These are phyloP conservation scores for Phoeniculus purpureus DNA, from an alignment of 2,797 vertebrate species.

Conservation along the genomic window DNA sequence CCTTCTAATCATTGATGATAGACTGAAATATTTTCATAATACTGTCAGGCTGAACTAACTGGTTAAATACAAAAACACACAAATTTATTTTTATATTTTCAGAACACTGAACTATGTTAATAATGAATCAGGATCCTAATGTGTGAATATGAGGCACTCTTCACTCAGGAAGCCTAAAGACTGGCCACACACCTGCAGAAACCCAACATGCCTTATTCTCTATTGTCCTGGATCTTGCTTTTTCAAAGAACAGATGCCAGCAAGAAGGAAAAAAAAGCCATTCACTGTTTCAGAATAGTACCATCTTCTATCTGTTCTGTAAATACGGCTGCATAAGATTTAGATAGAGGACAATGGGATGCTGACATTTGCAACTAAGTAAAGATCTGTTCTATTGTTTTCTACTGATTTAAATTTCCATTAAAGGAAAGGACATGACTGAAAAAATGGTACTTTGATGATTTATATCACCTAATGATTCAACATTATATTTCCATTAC, in stretches of 20 bases:
- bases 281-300: background rate
- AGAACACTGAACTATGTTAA: background rate
- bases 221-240: background rate
- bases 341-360: background rate
- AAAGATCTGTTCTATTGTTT: conserved; percentile 32
- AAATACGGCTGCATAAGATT: background rate
- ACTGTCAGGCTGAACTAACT: background rate
- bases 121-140: background rate
- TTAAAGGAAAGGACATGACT: conserved; percentile 45
- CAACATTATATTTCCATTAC: conserved; percentile 63
- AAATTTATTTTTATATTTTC: background rate
- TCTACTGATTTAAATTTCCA: conserved; percentile 45
- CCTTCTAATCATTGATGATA: background rate
- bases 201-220: background rate
- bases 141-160: background rate
- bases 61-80: background rate
- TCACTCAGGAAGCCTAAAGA: background rate
- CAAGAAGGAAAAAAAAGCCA: background rate
- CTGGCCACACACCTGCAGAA: background rate
- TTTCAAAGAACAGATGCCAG: background rate
- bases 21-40: background rate
- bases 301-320: background rate
- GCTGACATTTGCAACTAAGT: conserved; percentile 41
- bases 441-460: conserved; percentile 49
- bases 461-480: conserved; percentile 64